Percentiles rank a stretch among this genome's conserved stretches.
Conservation (phyloP, 2,113 vertebrate genomes). For the Pterocles gutturalis region DNA sequence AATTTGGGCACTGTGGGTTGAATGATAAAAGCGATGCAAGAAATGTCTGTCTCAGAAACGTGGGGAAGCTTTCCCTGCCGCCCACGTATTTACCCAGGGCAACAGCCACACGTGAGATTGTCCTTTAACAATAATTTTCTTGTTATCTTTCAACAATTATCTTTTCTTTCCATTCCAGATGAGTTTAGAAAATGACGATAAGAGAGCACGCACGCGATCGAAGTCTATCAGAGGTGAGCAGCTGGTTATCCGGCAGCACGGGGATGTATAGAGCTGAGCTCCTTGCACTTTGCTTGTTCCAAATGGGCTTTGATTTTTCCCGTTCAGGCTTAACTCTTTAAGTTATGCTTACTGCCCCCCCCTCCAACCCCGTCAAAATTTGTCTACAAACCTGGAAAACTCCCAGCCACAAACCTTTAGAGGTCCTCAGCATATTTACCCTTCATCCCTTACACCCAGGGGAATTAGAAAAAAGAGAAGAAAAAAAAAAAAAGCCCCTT, state of each 20-base stretch:
- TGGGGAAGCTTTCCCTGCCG: fast-evolving
- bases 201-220: conserved; percentile 91
- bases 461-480: neutral
- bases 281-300: neutral
- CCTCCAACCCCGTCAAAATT: neutral
- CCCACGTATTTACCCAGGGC: neutral
- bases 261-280: neutral
- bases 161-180: conserved; percentile 81
- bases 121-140: neutral
- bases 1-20: neutral
- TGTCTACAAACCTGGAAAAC: neutral
- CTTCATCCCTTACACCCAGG: neutral
- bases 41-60: neutral
- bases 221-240: conserved; percentile 92
- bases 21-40: neutral
- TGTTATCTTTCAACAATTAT: neutral
- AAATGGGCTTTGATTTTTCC: neutral
- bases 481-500: neutral
- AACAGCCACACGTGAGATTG: fast-evolving
- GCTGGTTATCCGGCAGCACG: neutral
- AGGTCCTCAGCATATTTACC: neutral
- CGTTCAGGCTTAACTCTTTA: neutral
- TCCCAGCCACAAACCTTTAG: neutral
- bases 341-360: neutral
- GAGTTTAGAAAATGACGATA: conserved; percentile 93